Conservation (phyloP, 2,113 vertebrate genomes). For the Chloropsis hardwickii region DNA sequence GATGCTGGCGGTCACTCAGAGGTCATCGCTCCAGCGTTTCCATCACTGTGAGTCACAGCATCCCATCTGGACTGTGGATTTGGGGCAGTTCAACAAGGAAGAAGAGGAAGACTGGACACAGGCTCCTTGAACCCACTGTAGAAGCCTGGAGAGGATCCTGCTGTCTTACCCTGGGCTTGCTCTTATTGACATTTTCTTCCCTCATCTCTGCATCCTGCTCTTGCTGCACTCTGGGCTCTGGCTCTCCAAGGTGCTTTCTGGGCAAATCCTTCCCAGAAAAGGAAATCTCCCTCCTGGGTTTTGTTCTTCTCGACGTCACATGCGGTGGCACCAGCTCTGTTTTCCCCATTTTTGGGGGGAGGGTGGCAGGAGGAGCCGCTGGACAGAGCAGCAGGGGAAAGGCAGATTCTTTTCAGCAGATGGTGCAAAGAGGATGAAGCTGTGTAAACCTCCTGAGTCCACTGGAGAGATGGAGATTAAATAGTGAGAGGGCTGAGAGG, state of each 20-base stretch:
- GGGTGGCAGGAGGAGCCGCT: neutral
- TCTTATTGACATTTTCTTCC: neutral
- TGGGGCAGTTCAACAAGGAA: neutral
- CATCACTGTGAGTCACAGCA: neutral
- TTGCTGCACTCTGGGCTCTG: neutral
- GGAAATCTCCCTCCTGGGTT: neutral
- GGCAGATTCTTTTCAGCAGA: constrained; percentile 36
- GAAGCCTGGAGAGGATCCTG: neutral
- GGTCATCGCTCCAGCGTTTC: neutral
- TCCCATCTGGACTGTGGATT: neutral
- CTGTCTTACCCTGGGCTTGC: neutral
- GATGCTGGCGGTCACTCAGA: neutral
- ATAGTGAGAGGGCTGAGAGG: constrained; percentile 28
- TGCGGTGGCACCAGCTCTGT: neutral
- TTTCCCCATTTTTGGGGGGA: neutral
- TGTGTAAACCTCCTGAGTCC: constrained; percentile 25
- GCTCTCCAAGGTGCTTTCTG: neutral
- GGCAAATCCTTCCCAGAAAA: neutral
- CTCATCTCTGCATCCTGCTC: neutral
- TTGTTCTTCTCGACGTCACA: neutral
- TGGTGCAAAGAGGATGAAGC: constrained; percentile 52
- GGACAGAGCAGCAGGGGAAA: neutral
- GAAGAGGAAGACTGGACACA: neutral
- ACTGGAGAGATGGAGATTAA: constrained; percentile 53
- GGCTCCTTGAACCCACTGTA: neutral